Evolutionary conservation across 1,140 invertebrate species (phyloP), one percentile per base, ranked within the genome.

Genomic region (Apolygus lucorum): DNA sequence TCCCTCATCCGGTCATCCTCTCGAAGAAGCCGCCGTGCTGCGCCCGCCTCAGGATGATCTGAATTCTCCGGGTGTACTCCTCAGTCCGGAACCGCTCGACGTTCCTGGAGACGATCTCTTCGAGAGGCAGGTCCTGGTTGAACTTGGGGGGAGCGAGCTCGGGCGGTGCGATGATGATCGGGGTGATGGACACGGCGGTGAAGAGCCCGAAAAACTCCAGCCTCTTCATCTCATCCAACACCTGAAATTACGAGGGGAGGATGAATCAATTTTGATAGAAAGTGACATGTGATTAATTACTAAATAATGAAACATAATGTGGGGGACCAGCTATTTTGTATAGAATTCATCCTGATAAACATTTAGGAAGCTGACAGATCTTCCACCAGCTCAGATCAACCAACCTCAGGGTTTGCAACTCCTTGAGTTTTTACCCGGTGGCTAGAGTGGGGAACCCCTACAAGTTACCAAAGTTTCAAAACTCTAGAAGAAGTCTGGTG

Each of bases 141-240:
- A 29, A 29, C 25, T 34, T 29, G 2, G 64, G 64, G 1, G 64
- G 64, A n/a, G 64, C 64, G 1, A 66, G 64, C 11, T 66, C 28
- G 26, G 64, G 64, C 1, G 64, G 64, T 1, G 68, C 68, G 14
- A 27, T 65, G 34, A 70, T 29, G 4, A 70, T 54, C 1, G 68
- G 68, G 1, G 63, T 24, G 21, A 70, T 42, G 14, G 34, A 24
- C 28, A 64, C 29, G 22, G 68, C 68, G 2, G 68, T 27, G 27
- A 70, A 65, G 1, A 70, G 49, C 26, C 68, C 63, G 28, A 70
- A 70, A 11, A 65, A 70, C 27, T 70, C 68, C 2, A 62, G 63
- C 24, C 34, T 52, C 28, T 65, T 54, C 29, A 70, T 42, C 24
- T 70, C 68, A n/a, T 28, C 34, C 28, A 49, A 24, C 14, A 70